Conservation (phyloP, 2,888 invertebrate species). For the Linhomoeus sp. region DNA sequence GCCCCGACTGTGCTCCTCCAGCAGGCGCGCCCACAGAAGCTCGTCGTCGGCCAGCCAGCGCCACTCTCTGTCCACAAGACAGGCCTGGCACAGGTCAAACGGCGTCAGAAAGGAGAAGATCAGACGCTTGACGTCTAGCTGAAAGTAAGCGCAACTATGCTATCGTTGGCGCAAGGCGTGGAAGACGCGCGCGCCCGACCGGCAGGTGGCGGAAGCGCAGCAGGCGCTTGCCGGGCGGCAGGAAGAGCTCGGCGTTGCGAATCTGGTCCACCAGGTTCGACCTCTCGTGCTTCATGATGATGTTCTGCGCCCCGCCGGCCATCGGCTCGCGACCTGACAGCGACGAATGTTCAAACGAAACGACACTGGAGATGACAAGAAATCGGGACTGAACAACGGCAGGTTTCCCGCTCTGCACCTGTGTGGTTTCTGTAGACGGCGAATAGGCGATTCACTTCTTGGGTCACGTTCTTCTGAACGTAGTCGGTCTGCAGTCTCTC, state of each 20-base stretch:
- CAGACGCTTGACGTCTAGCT: background rate
- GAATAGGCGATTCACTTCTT: constrained; percentile 4
- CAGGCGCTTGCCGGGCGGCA: background rate
- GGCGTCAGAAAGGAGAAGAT: constrained; percentile 1
- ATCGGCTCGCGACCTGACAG: constrained; percentile 4
- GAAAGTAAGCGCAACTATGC: background rate
- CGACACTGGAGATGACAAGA: no score
- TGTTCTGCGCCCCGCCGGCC: constrained; percentile 6
- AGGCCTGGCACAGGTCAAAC: background rate
- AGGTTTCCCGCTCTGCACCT: no score
- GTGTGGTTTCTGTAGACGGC: background rate
- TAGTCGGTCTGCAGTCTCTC: no score
- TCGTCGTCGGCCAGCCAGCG: constrained; percentile 1
- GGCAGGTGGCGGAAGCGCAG: background rate
- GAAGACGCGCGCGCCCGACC: background rate
- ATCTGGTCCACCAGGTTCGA: background rate
- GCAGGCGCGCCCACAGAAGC: background rate
- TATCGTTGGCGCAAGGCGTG: background rate
- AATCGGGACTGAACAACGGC: no score
- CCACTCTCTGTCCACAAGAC: background rate
- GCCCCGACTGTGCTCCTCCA: background rate
- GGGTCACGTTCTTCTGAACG: background rate
- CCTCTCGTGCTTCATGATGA: background rate
- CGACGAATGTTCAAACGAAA: no score
- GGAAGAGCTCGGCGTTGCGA: no score